Base-by-base conservation (phyloP, 1,140 invertebrate genomes). In the Dysdera silvatica region DNA sequence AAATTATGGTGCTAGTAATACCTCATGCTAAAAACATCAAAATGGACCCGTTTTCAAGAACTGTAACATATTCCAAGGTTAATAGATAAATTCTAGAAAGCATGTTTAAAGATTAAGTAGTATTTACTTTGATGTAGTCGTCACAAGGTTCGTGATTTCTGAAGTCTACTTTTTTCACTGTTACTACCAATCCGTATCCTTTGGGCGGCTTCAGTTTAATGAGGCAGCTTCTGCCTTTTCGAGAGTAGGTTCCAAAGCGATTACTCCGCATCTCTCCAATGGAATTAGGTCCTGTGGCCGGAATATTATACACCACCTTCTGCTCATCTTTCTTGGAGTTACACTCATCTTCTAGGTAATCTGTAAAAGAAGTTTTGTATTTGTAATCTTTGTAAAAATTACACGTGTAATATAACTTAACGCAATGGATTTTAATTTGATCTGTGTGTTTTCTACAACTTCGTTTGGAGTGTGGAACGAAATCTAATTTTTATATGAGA, bases 271-370 rank as follows among this genome's bases (percentile, higher is more conserved):
- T 6, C 20, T 62, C 60, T 20, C 60, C 60, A 7, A 62, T 53
- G 4, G 60, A 62, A 23, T 62, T 53, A 20, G 41, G 41, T 1
- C 60, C 60, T 3, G 32, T 23, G 10, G 40, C 12, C 10, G 60
- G 60, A 45, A 62, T 31, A 40, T 20, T 18, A 23, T 55, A 49
- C 7, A 29, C 18, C 20, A 62, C 23, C 37, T 61, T 54, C 24
- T 61, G 60, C 14, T 35, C 33, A 23, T 56, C 35, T 8, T 33
- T 48, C 8, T 40, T 31, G 16, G 60, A 55, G 23, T 24, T 29
- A n/a, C 60, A 62, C 40, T 62, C 60, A 23, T 62, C 60, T 55
- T 62, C 60, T 1, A 62, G 33, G 26, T 62, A 62, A 31, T 62
- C 60, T 62, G 23, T n/a, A n/a, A n/a, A n/a, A n/a, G n/a, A n/a